Percentiles rank a stretch among this genome's conserved stretches.
Evolutionary conservation across 2,888 invertebrate genomes (phyloP).

Genomic region (Drosophila diplacantha): DNA sequence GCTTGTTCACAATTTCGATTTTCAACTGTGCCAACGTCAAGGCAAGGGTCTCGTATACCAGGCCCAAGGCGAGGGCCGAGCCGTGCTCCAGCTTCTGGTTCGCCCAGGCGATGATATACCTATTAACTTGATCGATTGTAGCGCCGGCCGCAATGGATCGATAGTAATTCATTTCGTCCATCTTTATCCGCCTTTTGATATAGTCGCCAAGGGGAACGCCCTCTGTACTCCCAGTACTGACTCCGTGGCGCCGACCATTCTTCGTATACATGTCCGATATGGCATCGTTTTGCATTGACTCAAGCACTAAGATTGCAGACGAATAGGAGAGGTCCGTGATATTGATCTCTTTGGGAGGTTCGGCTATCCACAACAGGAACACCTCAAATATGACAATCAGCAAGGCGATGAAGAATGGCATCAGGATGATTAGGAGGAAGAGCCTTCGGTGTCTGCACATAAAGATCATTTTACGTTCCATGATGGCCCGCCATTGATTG

Average conservation of each 20-base stretch:
- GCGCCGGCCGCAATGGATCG: conserved; percentile 32
- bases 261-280: neutral
- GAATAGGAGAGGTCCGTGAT: neutral
- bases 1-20: conserved; percentile 81
- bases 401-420: conserved; percentile 74
- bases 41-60: conserved; percentile 47
- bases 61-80: conserved; percentile 33
- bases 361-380: neutral
- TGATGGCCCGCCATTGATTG: conserved; percentile 81
- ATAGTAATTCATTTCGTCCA: neutral
- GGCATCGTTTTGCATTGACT: neutral
- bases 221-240: neutral
- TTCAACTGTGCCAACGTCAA: neutral
- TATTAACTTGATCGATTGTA: conserved; percentile 1
- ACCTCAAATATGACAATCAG: neutral
- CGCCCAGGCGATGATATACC: conserved; percentile 39
- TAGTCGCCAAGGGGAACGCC: neutral
- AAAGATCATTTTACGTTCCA: conserved; percentile 81
- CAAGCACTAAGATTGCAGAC: neutral
- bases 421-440: conserved; percentile 46
- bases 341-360: rapidly evolving
- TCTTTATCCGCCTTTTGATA: neutral
- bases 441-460: conserved; percentile 81
- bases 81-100: conserved; percentile 48
- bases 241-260: neutral